Conservation (phyloP, 2,888 invertebrate genomes). For the Sthenelais limicola region DNA sequence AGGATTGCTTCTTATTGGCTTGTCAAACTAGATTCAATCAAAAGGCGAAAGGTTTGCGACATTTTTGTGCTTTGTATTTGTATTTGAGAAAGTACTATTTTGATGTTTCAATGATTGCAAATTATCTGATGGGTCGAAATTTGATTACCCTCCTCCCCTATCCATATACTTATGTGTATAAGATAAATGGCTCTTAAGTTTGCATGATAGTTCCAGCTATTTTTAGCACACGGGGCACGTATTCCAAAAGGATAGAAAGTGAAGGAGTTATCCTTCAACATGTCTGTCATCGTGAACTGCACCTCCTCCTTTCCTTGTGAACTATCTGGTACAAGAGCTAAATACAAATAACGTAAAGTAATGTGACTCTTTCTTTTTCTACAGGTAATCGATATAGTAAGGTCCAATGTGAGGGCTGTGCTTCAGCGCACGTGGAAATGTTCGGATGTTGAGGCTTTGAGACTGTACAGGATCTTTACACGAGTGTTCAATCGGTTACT, state of each 20-base stretch:
- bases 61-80: no score
- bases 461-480: slow-evolving; percentile 67
- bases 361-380: not conserved
- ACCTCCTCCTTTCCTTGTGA: no score
- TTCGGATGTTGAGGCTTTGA: slow-evolving; percentile 64
- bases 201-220: no score
- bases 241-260: no score
- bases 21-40: slow-evolving; percentile 70
- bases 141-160: not conserved
- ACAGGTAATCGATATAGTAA: slow-evolving; percentile 71
- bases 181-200: not conserved
- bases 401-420: slow-evolving; percentile 69
- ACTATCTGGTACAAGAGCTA: no score
- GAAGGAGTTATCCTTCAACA: no score
- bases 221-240: no score
- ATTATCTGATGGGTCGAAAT: not conserved
- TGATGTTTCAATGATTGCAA: not conserved
- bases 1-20: slow-evolving; percentile 72
- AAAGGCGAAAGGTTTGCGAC: slow-evolving; percentile 65
- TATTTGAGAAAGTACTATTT: not conserved
- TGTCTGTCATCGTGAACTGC: no score
- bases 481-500: slow-evolving; percentile 70
- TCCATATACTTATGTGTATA: not conserved
- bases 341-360: no score
- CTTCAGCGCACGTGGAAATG: slow-evolving; percentile 66